Evolutionary conservation across 2,888 invertebrate genomes (phyloP), one percentile per base, ranked within the genome.

Genomic region (Alloplasta piceator): DNA sequence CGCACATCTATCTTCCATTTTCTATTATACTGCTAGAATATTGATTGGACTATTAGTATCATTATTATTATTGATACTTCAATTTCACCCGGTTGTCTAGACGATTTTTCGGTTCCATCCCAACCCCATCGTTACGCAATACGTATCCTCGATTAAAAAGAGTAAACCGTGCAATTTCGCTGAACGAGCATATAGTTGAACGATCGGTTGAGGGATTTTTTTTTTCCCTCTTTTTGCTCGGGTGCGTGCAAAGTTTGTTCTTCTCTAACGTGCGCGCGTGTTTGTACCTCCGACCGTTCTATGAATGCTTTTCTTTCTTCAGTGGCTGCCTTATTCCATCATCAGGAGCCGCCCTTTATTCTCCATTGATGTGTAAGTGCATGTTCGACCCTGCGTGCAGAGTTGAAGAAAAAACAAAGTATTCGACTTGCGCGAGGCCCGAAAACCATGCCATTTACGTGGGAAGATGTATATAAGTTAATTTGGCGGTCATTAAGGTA

Each of bases 381-480:
- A 3, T 26, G 26, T 26, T 26, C 26, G 26, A 26, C 26, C 26
- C 26, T 26, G 26, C 26, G 26, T 26, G 26, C 26, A 26, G 26
- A 26, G 26, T 26, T 26, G 3, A 26, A 26, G 26, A 26, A 26
- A 26, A 26, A 26, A 26, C 26, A 26, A 26, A 26, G 26, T 26
- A 26, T 26, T 50, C 46, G 48, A 50, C 26, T 63, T 48, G 71
- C 66, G 50, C 41, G 66, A 58, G 48, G 41, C 43, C 46, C 56
- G 60, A 56, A 46, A 67, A 55, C 56, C 75, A 36, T 67, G 56
- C 63, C 60, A 52, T 68, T 82, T 80, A 84, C 84, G 80, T 80
- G 82, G 79, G 75, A 84, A 80, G 79, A 80, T 75, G 60, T 71
- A 36, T 71, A 60, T 66, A 72, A 83, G 82, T 82, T 84, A 75